Base-by-base conservation (phyloP, 2,797 vertebrate genomes). In the Lacerta viridis region DNA sequence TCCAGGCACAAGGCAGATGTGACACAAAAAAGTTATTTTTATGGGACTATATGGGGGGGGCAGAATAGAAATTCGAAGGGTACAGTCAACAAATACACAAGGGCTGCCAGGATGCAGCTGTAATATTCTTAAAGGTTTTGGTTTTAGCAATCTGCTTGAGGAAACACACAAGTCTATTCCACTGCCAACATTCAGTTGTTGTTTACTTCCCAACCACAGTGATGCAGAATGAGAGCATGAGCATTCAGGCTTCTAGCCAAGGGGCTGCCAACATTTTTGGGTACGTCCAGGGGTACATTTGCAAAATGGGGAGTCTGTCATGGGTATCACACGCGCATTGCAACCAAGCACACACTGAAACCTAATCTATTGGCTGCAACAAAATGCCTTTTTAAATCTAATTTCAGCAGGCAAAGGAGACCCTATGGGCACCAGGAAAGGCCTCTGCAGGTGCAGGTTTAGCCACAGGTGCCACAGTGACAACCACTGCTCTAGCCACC, bases 151-250 rank as follows among this genome's bases (percentile, higher is more conserved):
- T 43, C 20, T 11, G 25, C 46, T 18, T 41, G 25, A 41, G 27
- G 15, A 10, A n/a, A 39, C 43, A 27, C 6, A 46, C 43, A 84
- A 74, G 20, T 15, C 20, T 69, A 25, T 64, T 76, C 61, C 39
- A 36, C 9, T n/a, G 27, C 41, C 25, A 59, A 3, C 6, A 71
- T 78, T 83, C 50, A 64, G 50, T 64, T 85, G 39, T 23, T 89
- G 15, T 80, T 85, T 89, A n/a, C 59, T 50, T 68, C 25, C 39
- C 50, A 88, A 43, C 29, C 39, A 36, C 27, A 39, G 72, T 77
- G 23, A 66, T 77, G 59, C 33, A 41, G 59, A 68, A 66, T 13
- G 13, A 59, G 29, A 79, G 46, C n/a, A 15, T 25, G 6, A 64
- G 10, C 33, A 7, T 66, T 41, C 80, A 66, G 8, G 25, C 36